Evolutionary conservation across 2,113 vertebrate species (phyloP), one percentile per base, ranked within the genome.

Genomic region (Lagopus muta): DNA sequence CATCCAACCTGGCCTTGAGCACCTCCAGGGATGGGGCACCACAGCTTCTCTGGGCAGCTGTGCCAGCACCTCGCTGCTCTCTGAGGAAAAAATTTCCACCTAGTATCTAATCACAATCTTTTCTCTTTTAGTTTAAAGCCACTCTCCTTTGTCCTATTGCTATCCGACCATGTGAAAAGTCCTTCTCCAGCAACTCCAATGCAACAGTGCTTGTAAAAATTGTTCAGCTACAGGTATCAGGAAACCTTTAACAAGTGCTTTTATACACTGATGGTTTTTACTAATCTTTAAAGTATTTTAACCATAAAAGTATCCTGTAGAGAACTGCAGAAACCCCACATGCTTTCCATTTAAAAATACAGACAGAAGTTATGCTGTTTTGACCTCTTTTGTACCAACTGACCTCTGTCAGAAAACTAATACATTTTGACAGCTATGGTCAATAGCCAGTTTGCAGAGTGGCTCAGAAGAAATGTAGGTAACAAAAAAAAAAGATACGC

Each of bases 291-390:
- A 85, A 85, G 19, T 81, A 30, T 76, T 89, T 88, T 47, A 64
- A 32, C 19, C 73, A 42, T 52, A 65, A 45, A 84, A 88, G 8
- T 21, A 55, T 40, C 28, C 69, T 78, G 17, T 1, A 1, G 42
- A 52, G 45, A 81, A 75, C 64, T 48, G 3, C 19, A 87, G 42
- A 89, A 84, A 42, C 12, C 24, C 11, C 1, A 1, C 8, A 17
- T 40, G 15, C 7, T 89, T 92, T 77, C 65, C 52, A 22, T 58
- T 83, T 85, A 74, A 62, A 87, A 91, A 67, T 48, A 43, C 42
- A 57, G 11, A 27, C 47, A 54, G 21, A 45, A 0, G 2, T 80
- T 50, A 52, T 0, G 0, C 6, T 83, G 30, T 17, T 86, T 77
- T 50, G 65, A 70, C 61, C 28, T 89, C 11, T 69, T 89, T 82